Evolutionary conservation across 37 sponge, comb jelly and placozoan genomes (phyloP), one percentile per base, ranked within the genome.

Genomic region (Cladorhizidae sp.): DNA sequence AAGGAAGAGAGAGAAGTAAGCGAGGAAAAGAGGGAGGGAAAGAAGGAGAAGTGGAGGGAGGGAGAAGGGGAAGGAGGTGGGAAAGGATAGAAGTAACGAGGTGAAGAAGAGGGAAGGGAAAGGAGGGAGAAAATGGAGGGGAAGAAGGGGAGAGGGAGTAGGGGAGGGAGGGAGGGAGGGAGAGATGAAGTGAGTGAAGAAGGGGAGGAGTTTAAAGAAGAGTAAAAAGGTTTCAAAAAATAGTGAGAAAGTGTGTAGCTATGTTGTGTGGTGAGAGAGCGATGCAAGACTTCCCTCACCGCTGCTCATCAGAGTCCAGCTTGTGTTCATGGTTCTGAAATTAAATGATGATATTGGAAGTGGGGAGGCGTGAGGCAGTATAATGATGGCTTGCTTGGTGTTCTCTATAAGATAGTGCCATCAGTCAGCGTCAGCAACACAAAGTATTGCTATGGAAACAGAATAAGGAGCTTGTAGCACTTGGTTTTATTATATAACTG

Each of bases 351-450:
- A 96, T 93, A 77, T 93, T 90, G 40, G 91, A 89, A 84, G 93
- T 87, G 43, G 97, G 97, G 14, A 93, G 86, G 17, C 75, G 79
- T 0, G 97, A 93, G 33, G 97, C 93, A 40, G 74, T 70, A n/a
- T n/a, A 25, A 96, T 87, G 72, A 96, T 84, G 51, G 89, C 88
- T 49, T 38, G 42, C 69, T 87, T 96, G 64, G 93, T 90, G 55
- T 84, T 84, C 38, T 33, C 75, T 84, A 96, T 96, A 93, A 86
- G 18, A 96, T 87, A 36, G 70, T 91, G 5, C 97, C 97, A 64
- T 96, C 97, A 41, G 97, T 96, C 73, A 96, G 45, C 74, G 93
- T 87, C 87, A 96, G 91, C 38, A 96, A 74, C 3, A 96, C 52
- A 75, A 93, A 96, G 79, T 96, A 96, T 71, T 90, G 83, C 97